Percentiles rank a stretch among this genome's conserved stretches.
Conservation (phyloP, 2,888 invertebrate genomes). For the Unio delphinus region DNA sequence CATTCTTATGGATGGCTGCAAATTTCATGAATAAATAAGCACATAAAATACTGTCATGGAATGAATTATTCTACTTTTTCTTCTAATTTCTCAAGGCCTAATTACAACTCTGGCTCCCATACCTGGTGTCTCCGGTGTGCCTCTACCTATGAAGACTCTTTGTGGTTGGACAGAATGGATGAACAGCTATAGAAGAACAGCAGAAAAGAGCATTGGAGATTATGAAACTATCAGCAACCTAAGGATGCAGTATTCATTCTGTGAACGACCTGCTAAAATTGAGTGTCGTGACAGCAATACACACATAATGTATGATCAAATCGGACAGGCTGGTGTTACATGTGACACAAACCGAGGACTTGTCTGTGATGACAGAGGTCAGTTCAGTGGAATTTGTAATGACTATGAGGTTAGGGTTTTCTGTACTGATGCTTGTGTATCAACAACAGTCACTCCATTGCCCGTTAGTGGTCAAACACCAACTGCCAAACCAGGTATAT, state of each 20-base stretch:
- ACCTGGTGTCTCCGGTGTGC: conserved; percentile 26
- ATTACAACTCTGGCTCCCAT: conserved; percentile 13
- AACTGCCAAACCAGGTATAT: conserved; percentile 7
- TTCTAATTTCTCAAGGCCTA: neutral
- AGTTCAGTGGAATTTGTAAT: conserved; percentile 37
- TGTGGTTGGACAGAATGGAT: conserved; percentile 84
- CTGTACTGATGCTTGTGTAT: conserved; percentile 61
- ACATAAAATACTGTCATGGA: too few species aligned
- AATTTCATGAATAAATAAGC: too few species aligned
- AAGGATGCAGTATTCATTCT: conserved; percentile 48
- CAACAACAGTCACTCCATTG: conserved; percentile 10
- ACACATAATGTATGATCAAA: conserved; percentile 79
- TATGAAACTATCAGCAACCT: conserved; percentile 58
- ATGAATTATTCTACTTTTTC: too few species aligned
- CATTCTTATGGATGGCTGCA: too few species aligned
- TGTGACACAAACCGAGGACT: conserved; percentile 75
- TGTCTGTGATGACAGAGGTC: conserved; percentile 50
- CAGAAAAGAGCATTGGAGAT: conserved; percentile 54
- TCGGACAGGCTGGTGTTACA: conserved; percentile 81
- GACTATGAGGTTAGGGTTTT: conserved; percentile 68
- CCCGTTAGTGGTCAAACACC: conserved; percentile 12
- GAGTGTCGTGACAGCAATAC: conserved; percentile 82
- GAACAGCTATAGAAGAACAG: conserved; percentile 72
- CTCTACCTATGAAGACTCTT: conserved; percentile 28
- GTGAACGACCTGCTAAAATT: conserved; percentile 75